A percentile compares a stretch with the other conserved stretches of the same genome.
Evolutionary conservation across 2,888 invertebrate genomes (phyloP).

Genomic region (Cephus runcator): DNA sequence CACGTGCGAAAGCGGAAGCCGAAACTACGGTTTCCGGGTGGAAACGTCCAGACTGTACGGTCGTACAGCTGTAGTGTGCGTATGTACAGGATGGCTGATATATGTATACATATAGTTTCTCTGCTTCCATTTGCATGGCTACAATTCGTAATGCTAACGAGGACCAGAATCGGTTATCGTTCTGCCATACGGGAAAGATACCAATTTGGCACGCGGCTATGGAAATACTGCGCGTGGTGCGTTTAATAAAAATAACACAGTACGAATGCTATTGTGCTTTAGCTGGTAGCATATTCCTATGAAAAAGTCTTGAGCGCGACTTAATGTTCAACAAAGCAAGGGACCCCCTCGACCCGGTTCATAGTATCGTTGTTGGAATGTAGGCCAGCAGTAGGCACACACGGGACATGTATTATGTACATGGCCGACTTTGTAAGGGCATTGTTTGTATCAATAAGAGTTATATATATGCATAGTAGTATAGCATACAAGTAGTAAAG

Average conservation of each 20-base stretch:
- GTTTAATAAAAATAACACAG: too few species aligned
- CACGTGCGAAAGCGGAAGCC: not conserved
- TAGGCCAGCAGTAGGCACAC: slow-evolving; percentile 30
- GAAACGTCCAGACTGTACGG: not conserved
- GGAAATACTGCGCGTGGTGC: not conserved
- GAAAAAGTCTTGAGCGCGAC: not conserved
- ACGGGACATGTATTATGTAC: slow-evolving; percentile 21
- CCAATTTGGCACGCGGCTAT: not conserved
- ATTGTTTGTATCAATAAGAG: slow-evolving; percentile 24
- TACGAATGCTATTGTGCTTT: too few species aligned
- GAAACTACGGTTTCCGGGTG: not conserved
- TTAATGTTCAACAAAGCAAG: not conserved
- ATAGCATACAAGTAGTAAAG: not conserved
- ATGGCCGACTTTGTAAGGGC: slow-evolving; percentile 32
- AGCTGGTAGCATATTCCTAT: not conserved
- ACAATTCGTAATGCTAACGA: not conserved
- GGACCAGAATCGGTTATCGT: not conserved
- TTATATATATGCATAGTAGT: not conserved
- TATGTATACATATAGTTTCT: not conserved
- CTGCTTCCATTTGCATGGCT: not conserved
- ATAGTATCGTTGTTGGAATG: slow-evolving; percentile 31
- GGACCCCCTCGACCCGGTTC: slow-evolving; percentile 27
- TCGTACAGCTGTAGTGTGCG: not conserved
- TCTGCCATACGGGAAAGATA: not conserved
- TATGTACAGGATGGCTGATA: not conserved